Conservation (phyloP, 2,797 vertebrate genomes). For the Diplodus sargus region DNA sequence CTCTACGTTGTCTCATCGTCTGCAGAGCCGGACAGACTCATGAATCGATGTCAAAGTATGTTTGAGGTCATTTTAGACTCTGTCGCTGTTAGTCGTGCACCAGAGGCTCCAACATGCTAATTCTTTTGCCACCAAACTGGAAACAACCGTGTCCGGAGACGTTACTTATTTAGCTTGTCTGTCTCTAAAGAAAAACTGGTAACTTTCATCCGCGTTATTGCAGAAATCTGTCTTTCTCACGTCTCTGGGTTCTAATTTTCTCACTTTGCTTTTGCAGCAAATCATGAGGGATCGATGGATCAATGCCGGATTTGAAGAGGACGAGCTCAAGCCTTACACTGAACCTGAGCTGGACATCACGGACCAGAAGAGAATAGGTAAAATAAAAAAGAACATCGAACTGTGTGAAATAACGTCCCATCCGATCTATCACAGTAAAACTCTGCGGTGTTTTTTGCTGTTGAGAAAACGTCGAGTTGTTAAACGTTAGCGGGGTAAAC, state of each 20-base stretch:
- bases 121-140: no score
- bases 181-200: background rate
- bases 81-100: no score
- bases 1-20: background rate
- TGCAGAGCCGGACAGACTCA: background rate
- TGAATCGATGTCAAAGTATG: background rate
- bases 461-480: background rate
- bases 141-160: no score
- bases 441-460: background rate
- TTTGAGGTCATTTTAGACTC: no score
- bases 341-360: conserved; percentile 97
- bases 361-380: conserved; percentile 99
- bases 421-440: background rate
- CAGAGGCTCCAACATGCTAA: no score
- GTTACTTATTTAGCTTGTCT: no score
- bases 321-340: conserved; percentile 96
- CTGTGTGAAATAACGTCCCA: background rate
- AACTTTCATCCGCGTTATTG: background rate
- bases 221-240: background rate
- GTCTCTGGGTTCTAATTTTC: background rate
- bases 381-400: background rate
- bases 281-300: conserved; percentile 99
- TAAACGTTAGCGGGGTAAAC: background rate
- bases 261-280: conserved; percentile 86
- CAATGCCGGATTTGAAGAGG: conserved; percentile 96